Percentiles rank a stretch among this genome's conserved stretches.
Evolutionary conservation across 2,113 vertebrate species (phyloP).

Genomic region (Emydocephalus ijimae): DNA sequence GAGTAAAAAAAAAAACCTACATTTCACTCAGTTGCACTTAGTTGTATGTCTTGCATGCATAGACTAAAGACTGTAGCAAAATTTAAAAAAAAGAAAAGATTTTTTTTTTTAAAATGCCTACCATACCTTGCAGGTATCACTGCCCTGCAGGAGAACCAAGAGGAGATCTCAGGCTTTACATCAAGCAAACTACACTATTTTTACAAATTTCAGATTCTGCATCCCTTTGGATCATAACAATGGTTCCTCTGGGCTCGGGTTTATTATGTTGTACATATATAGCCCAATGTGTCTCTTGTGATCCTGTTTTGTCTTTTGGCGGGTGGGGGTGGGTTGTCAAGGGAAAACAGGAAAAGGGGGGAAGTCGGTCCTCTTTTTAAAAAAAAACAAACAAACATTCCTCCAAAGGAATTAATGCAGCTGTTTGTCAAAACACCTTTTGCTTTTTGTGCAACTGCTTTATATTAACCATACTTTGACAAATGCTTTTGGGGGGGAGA

Average conservation of each 20-base stretch:
- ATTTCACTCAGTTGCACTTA: constrained; percentile 96
- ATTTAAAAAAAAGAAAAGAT: constrained; percentile 68
- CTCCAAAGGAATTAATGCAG: constrained; percentile 81
- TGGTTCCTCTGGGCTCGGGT: constrained; percentile 78
- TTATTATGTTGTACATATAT: constrained; percentile 92
- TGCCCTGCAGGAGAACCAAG: constrained; percentile 83
- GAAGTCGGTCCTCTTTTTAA: constrained; percentile 62
- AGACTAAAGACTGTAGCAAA: constrained; percentile 92
- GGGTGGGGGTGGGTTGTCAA: constrained; percentile 60
- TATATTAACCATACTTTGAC: constrained; percentile 88
- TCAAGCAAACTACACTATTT: constrained; percentile 78
- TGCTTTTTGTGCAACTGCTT: constrained; percentile 93
- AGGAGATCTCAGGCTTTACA: constrained; percentile 90
- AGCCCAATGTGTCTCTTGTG: constrained; percentile 82
- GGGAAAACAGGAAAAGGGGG: constrained; percentile 62
- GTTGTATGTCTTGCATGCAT: constrained; percentile 96
- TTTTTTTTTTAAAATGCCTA: constrained; percentile 73
- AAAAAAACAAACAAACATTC: constrained; percentile 68
- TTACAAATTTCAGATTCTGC: constrained; percentile 73
- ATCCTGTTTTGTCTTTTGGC: constrained; percentile 75
- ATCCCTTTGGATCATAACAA: constrained; percentile 71
- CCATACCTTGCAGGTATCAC: constrained; percentile 79
- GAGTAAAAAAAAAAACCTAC: constrained; percentile 77
- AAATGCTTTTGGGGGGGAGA: constrained; percentile 73
- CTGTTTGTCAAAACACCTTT: constrained; percentile 86